Percentiles rank a stretch among this genome's conserved stretches.
Evolutionary conservation across 2,888 invertebrate species (phyloP).

Genomic region (Sinotaia quadrata): DNA sequence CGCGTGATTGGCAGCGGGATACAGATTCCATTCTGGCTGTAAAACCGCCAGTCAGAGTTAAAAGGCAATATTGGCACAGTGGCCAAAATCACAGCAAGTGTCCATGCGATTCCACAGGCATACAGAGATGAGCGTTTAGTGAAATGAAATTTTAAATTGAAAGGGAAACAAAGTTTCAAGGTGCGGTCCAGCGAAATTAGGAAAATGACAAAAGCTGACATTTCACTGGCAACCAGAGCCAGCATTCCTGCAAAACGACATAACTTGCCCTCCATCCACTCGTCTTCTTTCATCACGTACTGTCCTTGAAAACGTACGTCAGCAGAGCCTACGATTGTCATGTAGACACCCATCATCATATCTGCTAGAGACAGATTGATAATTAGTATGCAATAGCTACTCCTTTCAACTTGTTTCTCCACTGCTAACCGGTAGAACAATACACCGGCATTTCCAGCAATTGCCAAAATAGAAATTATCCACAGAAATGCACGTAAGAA

Average conservation of each 20-base stretch:
- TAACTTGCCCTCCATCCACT: slow-evolving; percentile 44
- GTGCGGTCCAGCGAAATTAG: slow-evolving; percentile 79
- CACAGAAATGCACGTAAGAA: slow-evolving; percentile 25
- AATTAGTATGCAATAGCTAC: slow-evolving; percentile 22
- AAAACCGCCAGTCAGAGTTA: slow-evolving; percentile 50
- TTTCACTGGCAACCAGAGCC: slow-evolving; percentile 75
- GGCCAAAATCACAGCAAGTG: slow-evolving; percentile 52
- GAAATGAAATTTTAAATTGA: slow-evolving; percentile 65
- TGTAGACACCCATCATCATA: slow-evolving; percentile 49
- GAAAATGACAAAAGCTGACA: slow-evolving; percentile 77
- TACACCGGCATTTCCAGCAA: slow-evolving; percentile 17
- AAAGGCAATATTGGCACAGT: slow-evolving; percentile 50
- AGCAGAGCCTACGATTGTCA: slow-evolving; percentile 46
- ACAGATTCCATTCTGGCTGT: slow-evolving; percentile 63
- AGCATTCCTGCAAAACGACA: slow-evolving; percentile 51
- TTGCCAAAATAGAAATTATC: slow-evolving; percentile 17
- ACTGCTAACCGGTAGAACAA: slow-evolving; percentile 18
- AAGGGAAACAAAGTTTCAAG: slow-evolving; percentile 77
- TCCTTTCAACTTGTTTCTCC: background rate
- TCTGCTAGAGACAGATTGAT: slow-evolving; percentile 33
- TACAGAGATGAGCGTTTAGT: slow-evolving; percentile 45
- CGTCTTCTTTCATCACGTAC: slow-evolving; percentile 46
- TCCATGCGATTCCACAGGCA: slow-evolving; percentile 54
- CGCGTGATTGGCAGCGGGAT: slow-evolving; percentile 68
- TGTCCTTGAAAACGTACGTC: slow-evolving; percentile 46